Conservation (phyloP, 2,797 vertebrate species). For the Gallinago solitaria region DNA sequence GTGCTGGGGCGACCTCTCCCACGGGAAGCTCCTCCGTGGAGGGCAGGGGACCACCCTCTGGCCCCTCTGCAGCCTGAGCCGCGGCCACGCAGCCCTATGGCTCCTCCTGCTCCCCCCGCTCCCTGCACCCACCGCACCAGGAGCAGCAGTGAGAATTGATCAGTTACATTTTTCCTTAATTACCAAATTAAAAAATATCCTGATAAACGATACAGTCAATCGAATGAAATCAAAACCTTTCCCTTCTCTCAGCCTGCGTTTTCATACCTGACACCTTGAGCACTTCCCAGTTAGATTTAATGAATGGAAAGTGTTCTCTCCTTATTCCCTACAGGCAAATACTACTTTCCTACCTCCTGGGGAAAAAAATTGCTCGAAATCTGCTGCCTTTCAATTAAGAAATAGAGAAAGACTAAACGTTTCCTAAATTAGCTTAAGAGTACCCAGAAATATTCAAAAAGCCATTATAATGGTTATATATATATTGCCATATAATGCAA, state of each 20-base stretch:
- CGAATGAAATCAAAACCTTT: neutral
- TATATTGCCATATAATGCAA: neutral
- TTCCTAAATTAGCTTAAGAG: neutral
- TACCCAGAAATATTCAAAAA: neutral
- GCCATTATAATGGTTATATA: neutral
- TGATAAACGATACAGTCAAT: neutral
- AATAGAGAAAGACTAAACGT: neutral
- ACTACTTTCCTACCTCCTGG: neutral
- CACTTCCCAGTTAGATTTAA: slow-evolving; percentile 20
- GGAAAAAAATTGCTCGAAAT: neutral
- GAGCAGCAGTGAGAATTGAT: neutral
- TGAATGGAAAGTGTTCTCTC: neutral
- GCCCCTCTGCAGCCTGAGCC: neutral
- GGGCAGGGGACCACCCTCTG: neutral
- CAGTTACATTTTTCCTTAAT: neutral
- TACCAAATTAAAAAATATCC: neutral
- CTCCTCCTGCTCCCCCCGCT: rapidly evolving
- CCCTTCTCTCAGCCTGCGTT: neutral
- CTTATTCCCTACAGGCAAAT: slow-evolving; percentile 15
- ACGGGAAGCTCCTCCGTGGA: rapidly evolving
- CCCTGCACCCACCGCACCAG: neutral
- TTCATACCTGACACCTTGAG: neutral
- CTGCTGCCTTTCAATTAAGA: neutral
- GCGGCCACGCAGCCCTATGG: neutral
- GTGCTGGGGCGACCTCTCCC: rapidly evolving